phyloP scores from a whole-genome alignment of 2,888 invertebrate species.

The Eristalis tenax region DNA sequence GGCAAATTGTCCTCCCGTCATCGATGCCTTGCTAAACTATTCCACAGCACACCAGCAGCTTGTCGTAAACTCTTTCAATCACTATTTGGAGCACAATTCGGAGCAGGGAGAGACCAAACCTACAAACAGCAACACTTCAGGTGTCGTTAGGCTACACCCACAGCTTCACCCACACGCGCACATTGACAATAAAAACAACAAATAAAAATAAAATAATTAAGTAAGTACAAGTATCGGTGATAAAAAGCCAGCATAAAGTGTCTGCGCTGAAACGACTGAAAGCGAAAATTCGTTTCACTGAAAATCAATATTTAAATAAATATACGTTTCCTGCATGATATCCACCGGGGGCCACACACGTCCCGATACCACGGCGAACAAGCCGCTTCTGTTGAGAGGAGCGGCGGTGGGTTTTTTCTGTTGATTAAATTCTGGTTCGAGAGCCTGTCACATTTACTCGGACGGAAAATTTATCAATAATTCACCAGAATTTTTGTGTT shows the following conservation, averaged over 20 bases:
- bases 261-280: conserved; percentile 20
- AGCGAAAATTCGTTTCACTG: conserved; percentile 27
- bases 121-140: neutral
- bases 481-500: conserved; percentile 67
- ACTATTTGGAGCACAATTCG: neutral
- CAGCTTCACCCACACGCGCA: neutral
- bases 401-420: neutral
- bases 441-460: conserved; percentile 58
- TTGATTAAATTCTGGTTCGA: conserved; percentile 29
- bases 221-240: neutral
- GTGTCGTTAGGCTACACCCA: neutral
- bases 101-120: neutral
- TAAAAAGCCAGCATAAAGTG: conserved; percentile 20
- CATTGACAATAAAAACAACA: neutral
- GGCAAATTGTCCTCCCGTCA: neutral
- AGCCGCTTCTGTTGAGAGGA: conserved; percentile 22
- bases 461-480: conserved; percentile 68
- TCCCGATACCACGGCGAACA: neutral
- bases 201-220: conserved; percentile 7
- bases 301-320: conserved; percentile 57
- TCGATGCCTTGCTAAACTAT: no score
- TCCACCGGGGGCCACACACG: neutral
- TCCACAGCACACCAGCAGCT: no score
- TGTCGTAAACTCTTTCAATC: neutral
- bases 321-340: neutral